These are phyloP conservation scores for Sphecodes monilicornis DNA, from an alignment of 2,888 invertebrate genomes.

Conservation along the genomic window DNA sequence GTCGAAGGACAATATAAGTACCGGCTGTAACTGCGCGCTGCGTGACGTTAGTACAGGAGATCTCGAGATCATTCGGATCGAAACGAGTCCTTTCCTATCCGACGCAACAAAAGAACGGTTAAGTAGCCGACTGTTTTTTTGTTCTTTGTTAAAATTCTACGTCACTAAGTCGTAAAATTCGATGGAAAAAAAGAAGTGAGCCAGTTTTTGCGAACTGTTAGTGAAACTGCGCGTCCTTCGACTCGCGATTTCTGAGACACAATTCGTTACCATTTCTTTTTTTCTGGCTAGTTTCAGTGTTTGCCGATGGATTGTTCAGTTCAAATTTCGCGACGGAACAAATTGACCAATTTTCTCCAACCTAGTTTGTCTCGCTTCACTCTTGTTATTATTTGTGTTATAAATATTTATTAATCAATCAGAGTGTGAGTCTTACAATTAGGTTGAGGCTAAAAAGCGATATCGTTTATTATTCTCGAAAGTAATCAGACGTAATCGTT, in stretches of 20 bases:
- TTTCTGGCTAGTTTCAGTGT: neutral
- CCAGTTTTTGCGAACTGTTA: conserved; percentile 11
- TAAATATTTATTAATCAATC: neutral
- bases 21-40: conserved; percentile 2
- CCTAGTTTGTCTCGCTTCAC: neutral
- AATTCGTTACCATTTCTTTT: conserved; percentile 9
- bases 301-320: conserved; percentile 8
- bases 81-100: neutral
- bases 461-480: neutral
- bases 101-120: neutral
- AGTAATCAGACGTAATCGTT: neutral
- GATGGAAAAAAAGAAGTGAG: conserved; percentile 24
- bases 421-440: neutral
- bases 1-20: conserved; percentile 51
- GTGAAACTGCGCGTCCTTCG: conserved; percentile 44
- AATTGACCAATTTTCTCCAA: conserved; percentile 12
- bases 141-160: neutral
- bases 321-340: conserved; percentile 11
- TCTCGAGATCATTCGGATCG: neutral
- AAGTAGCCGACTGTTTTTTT: neutral
- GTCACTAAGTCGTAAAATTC: conserved; percentile 31
- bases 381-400: neutral
- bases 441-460: neutral
- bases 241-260: neutral
- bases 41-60: conserved; percentile 4